Conservation (phyloP, 2,888 invertebrate genomes). For the Phasia obesa region DNA sequence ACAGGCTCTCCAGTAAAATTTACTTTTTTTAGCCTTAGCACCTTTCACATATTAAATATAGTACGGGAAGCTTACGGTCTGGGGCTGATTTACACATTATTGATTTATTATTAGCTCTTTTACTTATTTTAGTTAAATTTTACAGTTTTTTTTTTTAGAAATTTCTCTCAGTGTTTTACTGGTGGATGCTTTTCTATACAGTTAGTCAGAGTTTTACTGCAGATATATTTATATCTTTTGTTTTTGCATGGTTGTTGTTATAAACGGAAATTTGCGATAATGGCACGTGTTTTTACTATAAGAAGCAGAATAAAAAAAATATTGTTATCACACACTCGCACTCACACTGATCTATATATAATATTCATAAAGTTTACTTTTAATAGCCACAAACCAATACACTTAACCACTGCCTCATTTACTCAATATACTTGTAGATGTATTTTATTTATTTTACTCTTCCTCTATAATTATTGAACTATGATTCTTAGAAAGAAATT, state of each 20-base stretch:
- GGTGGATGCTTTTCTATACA: not conserved
- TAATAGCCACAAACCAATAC: slow-evolving; percentile 3
- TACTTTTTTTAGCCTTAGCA: no score
- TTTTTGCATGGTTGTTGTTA: slow-evolving; percentile 49
- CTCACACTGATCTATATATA: slow-evolving; percentile 12
- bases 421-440: slow-evolving; percentile 25
- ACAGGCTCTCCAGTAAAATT: no score
- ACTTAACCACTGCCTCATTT: slow-evolving; percentile 7
- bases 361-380: slow-evolving; percentile 42
- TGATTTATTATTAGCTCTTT: no score
- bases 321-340: slow-evolving; percentile 37
- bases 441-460: not conserved
- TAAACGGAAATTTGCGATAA: slow-evolving; percentile 69
- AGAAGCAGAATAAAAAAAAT: slow-evolving; percentile 23
- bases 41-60: no score
- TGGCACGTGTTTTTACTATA: slow-evolving; percentile 68
- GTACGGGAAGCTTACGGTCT: no score
- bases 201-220: not conserved
- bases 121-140: no score
- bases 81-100: no score
- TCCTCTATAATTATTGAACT: slow-evolving; percentile 47
- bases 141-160: no score
- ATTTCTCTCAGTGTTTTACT: not conserved
- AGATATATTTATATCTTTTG: slow-evolving; percentile 37
- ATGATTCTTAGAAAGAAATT: slow-evolving; percentile 54